Evolutionary conservation across 2,888 invertebrate genomes (phyloP), one percentile per base, ranked within the genome.

Genomic region (Cephonodes hylas): DNA sequence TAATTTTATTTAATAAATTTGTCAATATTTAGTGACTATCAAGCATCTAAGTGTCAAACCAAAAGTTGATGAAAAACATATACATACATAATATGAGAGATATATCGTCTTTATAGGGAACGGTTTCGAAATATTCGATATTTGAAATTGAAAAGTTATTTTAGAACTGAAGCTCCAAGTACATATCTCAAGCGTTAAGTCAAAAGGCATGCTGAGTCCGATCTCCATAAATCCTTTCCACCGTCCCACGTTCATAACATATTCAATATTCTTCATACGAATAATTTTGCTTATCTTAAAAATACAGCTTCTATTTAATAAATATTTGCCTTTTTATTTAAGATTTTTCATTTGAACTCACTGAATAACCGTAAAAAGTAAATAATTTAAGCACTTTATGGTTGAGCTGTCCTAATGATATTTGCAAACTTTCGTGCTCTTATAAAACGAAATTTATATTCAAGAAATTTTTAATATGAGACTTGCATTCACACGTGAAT

Each of bases 241-340:
- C 31, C 10, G 18, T 53, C 18, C 3, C 31, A 31, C 27, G 53
- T 27, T 31, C 31, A 53, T 31, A 31, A n/a, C 48, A 25, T 48
- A 48, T 48, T 48, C 48, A 48, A 48, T 25, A 27, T 48, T 46
- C 23, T 46, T 48, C 27, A 53, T 53, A 27, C 15, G 48, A 53
- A 15, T 27, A 38, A 27, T 53, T 65, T 45, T 58, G 61, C 31
- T 20, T 18, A 53, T 4, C 18, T 48, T 31, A 18, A 31, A 38
- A 38, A 38, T 38, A 38, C n/a, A n/a, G n/a, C 10, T n/a, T 10
- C 10, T 38, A n/a, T 38, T 38, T n/a, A 1, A n/a, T 1, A 38
- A n/a, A 38, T 4, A 13, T 38, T 38, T 0, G 10, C 10, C n/a
- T n/a, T 38, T 38, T 38, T 38, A n/a, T n/a, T n/a, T n/a, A n/a